Percentiles rank a stretch among this genome's conserved stretches.
phyloP scores from a whole-genome alignment of 2,113 vertebrate species.

The Limanda limanda region DNA sequence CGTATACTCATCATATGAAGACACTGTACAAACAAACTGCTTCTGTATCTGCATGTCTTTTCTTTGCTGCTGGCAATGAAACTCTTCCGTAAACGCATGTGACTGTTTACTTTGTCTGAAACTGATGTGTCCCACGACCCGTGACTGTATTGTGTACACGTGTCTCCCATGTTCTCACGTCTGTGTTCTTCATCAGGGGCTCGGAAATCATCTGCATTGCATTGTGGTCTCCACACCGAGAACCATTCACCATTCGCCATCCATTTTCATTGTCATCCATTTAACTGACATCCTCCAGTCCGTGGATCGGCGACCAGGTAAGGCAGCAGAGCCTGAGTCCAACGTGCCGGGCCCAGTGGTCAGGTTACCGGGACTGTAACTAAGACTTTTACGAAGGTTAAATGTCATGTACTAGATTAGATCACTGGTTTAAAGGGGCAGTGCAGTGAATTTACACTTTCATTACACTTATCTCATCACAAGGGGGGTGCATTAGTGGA shows the following conservation, averaged over 20 bases:
- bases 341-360: neutral
- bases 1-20: slow-evolving; percentile 17
- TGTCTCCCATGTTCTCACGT: slow-evolving; percentile 47
- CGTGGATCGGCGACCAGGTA: slow-evolving; percentile 67
- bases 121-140: slow-evolving; percentile 20
- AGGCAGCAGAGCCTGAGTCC: slow-evolving; percentile 44
- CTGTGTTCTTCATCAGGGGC: slow-evolving; percentile 61
- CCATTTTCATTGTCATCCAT: slow-evolving; percentile 56
- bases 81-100: neutral
- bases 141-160: slow-evolving; percentile 31
- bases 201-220: slow-evolving; percentile 46
- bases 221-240: slow-evolving; percentile 58
- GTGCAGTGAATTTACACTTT: neutral
- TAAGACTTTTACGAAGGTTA: too few species aligned
- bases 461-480: too few species aligned
- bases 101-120: slow-evolving; percentile 6
- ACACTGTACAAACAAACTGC: slow-evolving; percentile 11
- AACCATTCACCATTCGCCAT: slow-evolving; percentile 54
- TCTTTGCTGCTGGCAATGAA: neutral
- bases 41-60: slow-evolving; percentile 1
- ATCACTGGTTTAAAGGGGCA: neutral
- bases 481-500: too few species aligned
- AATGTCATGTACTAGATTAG: too few species aligned
- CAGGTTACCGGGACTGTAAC: neutral
- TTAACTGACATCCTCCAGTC: slow-evolving; percentile 51